A percentile compares a stretch with the other conserved stretches of the same genome.
phyloP scores from a whole-genome alignment of 2,797 vertebrate genomes.

The Lacerta agilis region DNA sequence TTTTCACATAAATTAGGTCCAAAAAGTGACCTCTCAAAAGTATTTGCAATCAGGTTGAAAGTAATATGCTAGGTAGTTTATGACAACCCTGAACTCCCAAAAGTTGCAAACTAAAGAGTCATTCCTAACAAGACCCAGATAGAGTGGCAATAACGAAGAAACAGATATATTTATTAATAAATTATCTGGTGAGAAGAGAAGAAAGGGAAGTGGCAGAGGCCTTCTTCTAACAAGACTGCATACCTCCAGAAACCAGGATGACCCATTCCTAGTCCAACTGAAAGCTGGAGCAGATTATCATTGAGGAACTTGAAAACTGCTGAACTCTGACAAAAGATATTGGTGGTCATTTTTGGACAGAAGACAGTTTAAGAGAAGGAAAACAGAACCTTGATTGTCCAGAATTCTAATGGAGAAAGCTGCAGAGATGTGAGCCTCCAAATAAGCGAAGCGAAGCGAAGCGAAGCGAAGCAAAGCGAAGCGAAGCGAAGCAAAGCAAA shows the following conservation, averaged over 20 bases:
- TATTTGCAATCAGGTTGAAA: background rate
- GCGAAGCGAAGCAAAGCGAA: no score
- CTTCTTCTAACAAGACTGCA: background rate
- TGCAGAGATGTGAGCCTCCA: background rate
- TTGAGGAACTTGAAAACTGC: background rate
- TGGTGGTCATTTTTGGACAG: background rate
- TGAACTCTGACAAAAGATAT: background rate
- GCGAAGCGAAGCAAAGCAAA: no score
- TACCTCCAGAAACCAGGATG: background rate
- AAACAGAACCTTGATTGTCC: background rate
- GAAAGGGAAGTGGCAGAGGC: background rate
- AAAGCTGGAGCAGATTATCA: background rate
- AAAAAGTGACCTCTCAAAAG: background rate
- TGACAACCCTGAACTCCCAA: background rate
- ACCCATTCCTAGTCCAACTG: background rate
- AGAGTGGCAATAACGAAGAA: fast-evolving
- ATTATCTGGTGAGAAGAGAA: background rate
- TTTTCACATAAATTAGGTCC: background rate
- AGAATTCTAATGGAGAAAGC: background rate
- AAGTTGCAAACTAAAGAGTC: background rate
- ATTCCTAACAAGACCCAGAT: background rate
- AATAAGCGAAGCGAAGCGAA: background rate
- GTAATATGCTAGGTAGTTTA: constrained; percentile 4
- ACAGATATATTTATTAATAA: fast-evolving
- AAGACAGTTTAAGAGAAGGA: background rate